Percentiles rank a stretch among this genome's conserved stretches.
Conservation (phyloP, 1,140 invertebrate species). For the Alviniconcha marisindica region DNA sequence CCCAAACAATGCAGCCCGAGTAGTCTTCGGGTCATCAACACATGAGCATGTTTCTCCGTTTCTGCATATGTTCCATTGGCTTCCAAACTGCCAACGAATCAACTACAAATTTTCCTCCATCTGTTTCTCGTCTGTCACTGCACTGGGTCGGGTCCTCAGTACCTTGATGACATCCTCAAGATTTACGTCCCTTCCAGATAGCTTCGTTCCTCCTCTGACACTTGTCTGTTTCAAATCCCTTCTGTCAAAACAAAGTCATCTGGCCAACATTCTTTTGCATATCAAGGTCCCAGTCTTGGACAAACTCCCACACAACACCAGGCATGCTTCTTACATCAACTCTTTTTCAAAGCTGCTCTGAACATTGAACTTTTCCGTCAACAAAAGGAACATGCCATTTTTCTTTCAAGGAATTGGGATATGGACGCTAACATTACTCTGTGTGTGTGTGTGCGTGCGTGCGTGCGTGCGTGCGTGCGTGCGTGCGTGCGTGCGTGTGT, state of each 20-base stretch:
- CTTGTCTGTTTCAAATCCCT: background rate
- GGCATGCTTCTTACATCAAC: too few relatives aligned
- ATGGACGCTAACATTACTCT: background rate
- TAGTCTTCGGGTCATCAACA: background rate
- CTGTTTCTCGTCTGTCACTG: background rate
- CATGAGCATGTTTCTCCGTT: background rate
- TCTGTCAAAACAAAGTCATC: too few relatives aligned
- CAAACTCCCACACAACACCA: background rate
- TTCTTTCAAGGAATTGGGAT: background rate
- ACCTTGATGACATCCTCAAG: too few relatives aligned
- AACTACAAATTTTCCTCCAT: background rate
- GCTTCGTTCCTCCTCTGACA: too few relatives aligned
- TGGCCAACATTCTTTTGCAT: background rate
- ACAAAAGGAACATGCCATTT: too few relatives aligned
- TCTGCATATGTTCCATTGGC: background rate
- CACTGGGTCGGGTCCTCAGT: too few relatives aligned
- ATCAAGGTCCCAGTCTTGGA: background rate
- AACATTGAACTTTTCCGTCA: too few relatives aligned
- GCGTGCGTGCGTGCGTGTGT: slow-evolving; percentile 17
- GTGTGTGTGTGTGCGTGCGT: background rate
- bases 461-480: slow-evolving; percentile 18
- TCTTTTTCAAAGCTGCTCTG: too few relatives aligned
- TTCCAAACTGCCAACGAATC: background rate
- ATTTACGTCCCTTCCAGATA: too few relatives aligned
- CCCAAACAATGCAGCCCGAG: background rate